A percentile compares a stretch with the other conserved stretches of the same genome.
Evolutionary conservation across 2,888 invertebrate genomes (phyloP).

Genomic region (Mythimna albipuncta): DNA sequence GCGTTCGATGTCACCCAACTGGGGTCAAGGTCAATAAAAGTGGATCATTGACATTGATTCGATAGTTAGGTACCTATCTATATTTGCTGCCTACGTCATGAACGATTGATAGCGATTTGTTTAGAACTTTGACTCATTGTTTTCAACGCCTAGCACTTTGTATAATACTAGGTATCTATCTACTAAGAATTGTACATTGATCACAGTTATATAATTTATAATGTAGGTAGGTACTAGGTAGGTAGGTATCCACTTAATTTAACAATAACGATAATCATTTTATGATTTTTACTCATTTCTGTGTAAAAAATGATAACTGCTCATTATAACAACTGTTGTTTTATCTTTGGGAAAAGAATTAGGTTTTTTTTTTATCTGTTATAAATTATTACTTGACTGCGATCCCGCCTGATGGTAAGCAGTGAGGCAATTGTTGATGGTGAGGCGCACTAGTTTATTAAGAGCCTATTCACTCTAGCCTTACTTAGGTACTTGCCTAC

Average conservation of each 20-base stretch:
- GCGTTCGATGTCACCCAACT: slow-evolving; percentile 4
- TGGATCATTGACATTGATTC: slow-evolving; percentile 31
- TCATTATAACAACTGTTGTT: not conserved
- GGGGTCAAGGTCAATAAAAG: slow-evolving; percentile 36
- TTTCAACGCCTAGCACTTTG: too few relatives aligned
- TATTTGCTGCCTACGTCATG: not conserved
- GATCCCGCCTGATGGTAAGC: too few relatives aligned
- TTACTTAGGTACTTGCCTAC: too few relatives aligned
- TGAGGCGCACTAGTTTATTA: too few relatives aligned
- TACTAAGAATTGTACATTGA: too few relatives aligned
- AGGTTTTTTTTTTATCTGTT: too few relatives aligned
- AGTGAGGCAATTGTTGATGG: too few relatives aligned
- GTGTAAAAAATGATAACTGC: not conserved
- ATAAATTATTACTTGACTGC: too few relatives aligned
- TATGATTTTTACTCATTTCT: not conserved
- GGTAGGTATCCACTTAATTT: not conserved
- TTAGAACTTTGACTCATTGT: slow-evolving; percentile 12
- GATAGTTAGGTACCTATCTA: too few relatives aligned
- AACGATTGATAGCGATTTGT: slow-evolving; percentile 9
- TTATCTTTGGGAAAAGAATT: not conserved
- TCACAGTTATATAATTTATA: not conserved
- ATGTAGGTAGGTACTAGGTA: too few relatives aligned
- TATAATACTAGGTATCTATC: too few relatives aligned
- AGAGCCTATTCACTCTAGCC: too few relatives aligned
- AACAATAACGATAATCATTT: not conserved